Evolutionary conservation across 2,888 invertebrate species (phyloP), one percentile per base, ranked within the genome.

Genomic region (Andrena minutula): DNA sequence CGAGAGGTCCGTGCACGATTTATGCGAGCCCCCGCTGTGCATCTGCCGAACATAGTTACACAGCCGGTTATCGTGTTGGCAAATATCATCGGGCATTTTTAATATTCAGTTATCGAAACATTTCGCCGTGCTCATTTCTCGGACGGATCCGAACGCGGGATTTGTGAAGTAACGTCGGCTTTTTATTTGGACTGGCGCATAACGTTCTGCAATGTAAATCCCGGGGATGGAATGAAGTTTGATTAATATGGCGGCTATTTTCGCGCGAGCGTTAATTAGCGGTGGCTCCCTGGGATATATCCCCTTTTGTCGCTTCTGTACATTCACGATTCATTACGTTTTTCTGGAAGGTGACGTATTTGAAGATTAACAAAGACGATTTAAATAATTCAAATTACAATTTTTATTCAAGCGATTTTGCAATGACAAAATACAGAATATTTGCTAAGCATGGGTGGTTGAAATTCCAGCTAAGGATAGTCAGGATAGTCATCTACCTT

Each of bases 101-200:
- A 78, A 78, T 75, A 78, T 66, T 75, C 75, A 58, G 74, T 74
- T 76, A 76, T 74, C 49, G 74, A 47, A 65, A 58, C 58, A 49
- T 74, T 64, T 65, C 76, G 58, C 32, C 71, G 26, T 20, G 60
- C 32, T 73, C 20, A 16, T 66, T 60, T 49, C 12, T 30, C 12
- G 60, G 47, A 26, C n/a, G 6, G 47, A 32, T 58, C 32, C 63
- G 30, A 61, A 20, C 56, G 30, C 30, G 26, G 20, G 65, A 60
- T 73, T 58, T 73, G 12, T 28, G 58, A 32, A 32, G 47, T 56
- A 49, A 49, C 74, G 26, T 5, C 32, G 32, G 23, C 2, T 58
- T 47, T 49, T 60, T 47, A 12, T 41, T 58, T 20, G 20, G 16
- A n/a, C 1, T 23, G 8, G 1, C 2, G 16, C 20, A n/a, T 26